Base-by-base conservation (phyloP, 2,113 vertebrate genomes). In the Gasterosteus nipponicus region DNA sequence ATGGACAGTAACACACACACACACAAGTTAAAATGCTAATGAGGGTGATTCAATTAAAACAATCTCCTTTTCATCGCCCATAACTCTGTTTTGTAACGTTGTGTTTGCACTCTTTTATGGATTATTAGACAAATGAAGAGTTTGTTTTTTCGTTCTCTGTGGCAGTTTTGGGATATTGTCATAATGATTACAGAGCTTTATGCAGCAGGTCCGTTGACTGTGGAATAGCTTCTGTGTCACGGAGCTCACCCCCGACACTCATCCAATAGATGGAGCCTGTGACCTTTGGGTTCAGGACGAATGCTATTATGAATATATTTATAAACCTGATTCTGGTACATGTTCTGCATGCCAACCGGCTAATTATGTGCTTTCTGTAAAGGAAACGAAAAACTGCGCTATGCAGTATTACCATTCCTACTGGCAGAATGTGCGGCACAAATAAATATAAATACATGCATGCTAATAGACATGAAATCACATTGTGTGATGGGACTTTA, bases 21-120 rank as follows among this genome's bases (percentile, higher is more conserved):
- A 41, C 73, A 56, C 75, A 88, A 71, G 84, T 90, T 86, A 84
- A 90, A 87, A 90, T 87, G 89, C 84, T 86, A 88, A 93, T 91
- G 86, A 35, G 39, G 74, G 58, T 14, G 67, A 89, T 91, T 91
- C 76, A 87, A 85, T 91, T 92, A 88, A 90, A 85, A 74, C 78
- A 41, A 78, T 82, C 69, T 78, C 77, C 68, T 88, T 79, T 78
- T 65, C 51, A 84, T 88, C 22, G 75, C 41, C 87, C 58, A 66
- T 78, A 84, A 93, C 77, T 65, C 31, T 33, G 7, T 73, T 89
- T 82, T 82, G 78, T 78, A 47, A 65, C 67, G 77, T 89, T 85
- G 56, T 75, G 77, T 89, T 77, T 82, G 75, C 82, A 75, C 47
- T 82, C 54, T 77, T 85, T 87, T 83, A 86, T 81, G 76, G 76